A percentile compares a stretch with the other conserved stretches of the same genome.
Evolutionary conservation across 2,797 vertebrate genomes (phyloP).

Genomic region (Micropoecilia bifurca): DNA sequence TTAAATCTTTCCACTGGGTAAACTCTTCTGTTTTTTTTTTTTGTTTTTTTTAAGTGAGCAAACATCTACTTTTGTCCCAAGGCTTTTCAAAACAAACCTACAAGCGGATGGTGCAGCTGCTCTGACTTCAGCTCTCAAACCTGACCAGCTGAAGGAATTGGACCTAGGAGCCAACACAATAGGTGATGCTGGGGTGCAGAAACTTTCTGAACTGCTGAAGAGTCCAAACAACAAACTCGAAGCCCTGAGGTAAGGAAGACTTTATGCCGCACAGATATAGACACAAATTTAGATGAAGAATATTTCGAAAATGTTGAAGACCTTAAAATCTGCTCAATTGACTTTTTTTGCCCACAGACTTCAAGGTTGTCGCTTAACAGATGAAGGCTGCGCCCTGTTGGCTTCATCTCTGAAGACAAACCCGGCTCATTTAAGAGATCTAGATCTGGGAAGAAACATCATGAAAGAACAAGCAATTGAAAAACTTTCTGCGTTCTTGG

Average conservation of each 20-base stretch:
- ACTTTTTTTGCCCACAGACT: conserved; percentile 11
- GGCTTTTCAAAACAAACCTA: conserved; percentile 13
- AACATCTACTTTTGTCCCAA: conserved; percentile 1
- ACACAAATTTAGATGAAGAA: too few species aligned
- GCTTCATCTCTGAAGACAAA: conserved; percentile 24
- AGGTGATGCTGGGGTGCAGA: background rate
- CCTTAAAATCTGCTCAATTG: background rate
- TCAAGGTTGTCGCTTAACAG: conserved; percentile 10
- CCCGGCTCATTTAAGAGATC: conserved; percentile 19
- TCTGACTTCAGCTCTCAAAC: conserved; percentile 13
- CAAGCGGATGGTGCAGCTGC: background rate
- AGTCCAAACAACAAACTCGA: conserved; percentile 11
- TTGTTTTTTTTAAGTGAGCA: background rate
- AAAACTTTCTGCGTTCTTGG: conserved; percentile 9
- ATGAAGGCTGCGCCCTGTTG: background rate
- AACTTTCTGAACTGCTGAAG: conserved; percentile 11
- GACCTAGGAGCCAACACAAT: conserved; percentile 12
- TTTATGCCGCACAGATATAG: background rate
- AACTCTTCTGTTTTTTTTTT: background rate
- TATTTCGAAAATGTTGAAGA: too few species aligned
- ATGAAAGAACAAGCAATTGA: background rate
- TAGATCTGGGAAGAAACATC: conserved; percentile 21
- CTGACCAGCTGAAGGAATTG: conserved; percentile 12
- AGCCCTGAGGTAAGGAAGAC: conserved; percentile 14
- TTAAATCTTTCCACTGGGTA: background rate